These are phyloP conservation scores for Acromyrmex echinatior DNA, from an alignment of 1,140 invertebrate genomes.

Conservation along the genomic window DNA sequence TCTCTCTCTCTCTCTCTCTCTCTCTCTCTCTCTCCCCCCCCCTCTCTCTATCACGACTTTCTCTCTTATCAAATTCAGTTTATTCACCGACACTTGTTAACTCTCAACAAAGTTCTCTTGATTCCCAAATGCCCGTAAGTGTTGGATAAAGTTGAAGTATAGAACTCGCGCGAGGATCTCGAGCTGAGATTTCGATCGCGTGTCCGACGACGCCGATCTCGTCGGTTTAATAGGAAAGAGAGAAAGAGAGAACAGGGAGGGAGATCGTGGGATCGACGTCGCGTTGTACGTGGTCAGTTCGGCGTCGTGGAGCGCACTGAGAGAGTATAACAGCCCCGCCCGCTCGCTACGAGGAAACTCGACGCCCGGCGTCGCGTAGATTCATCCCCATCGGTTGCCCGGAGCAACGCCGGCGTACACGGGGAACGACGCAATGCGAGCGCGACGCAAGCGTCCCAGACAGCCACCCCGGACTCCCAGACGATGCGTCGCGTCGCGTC, in stretches of 20 bases:
- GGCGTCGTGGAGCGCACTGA: constrained; percentile 82
- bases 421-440: constrained; percentile 74
- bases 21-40: constrained; percentile 21
- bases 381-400: constrained; percentile 84
- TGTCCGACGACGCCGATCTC: constrained; percentile 48
- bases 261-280: constrained; percentile 37
- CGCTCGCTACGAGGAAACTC: constrained; percentile 81
- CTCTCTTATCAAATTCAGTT: constrained; percentile 24
- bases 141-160: neutral
- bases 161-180: constrained; percentile 1
- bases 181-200: constrained; percentile 29
- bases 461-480: constrained; percentile 68
- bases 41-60: neutral
- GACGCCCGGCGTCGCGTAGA: constrained; percentile 83
- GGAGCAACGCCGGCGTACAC: constrained; percentile 80
- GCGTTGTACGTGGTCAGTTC: constrained; percentile 80
- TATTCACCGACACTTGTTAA: constrained; percentile 52
- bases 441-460: constrained; percentile 81
- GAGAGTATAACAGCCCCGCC: constrained; percentile 81
- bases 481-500: constrained; percentile 68
- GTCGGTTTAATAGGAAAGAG: constrained; percentile 27
- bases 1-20: constrained; percentile 30
- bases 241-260: neutral
- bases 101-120: constrained; percentile 38
- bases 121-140: constrained; percentile 16